Conservation (phyloP, 2,797 vertebrate species). For the Luscinia luscinia region DNA sequence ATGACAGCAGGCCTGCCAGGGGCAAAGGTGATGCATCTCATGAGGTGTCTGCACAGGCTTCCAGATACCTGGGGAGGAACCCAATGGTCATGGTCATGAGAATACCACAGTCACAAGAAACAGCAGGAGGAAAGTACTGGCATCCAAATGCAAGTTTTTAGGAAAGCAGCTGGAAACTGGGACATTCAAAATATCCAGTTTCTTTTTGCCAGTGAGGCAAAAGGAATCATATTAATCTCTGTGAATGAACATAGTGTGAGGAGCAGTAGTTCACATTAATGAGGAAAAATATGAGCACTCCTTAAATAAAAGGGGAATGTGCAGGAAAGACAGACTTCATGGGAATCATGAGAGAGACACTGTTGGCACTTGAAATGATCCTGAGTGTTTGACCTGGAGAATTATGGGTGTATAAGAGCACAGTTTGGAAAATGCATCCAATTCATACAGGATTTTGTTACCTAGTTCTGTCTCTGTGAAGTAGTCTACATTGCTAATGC, state of each 20-base stretch:
- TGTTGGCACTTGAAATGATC: background rate
- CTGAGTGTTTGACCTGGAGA: background rate
- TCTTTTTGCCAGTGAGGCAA: background rate
- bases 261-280: background rate
- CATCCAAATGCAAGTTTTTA: background rate
- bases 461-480: background rate
- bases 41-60: background rate
- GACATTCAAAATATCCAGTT: background rate
- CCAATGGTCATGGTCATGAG: background rate
- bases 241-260: background rate
- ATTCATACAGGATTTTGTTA: background rate
- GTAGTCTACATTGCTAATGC: background rate
- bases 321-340: background rate
- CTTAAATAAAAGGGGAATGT: background rate
- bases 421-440: background rate
- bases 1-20: background rate
- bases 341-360: background rate
- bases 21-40: background rate
- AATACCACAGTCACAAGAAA: background rate
- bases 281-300: background rate
- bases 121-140: background rate
- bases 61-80: background rate
- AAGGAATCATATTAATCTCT: background rate
- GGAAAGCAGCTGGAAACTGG: background rate
- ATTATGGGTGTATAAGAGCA: background rate